These are phyloP conservation scores for Polymixis lichenea DNA, from an alignment of 2,888 invertebrate species.

Conservation along the genomic window DNA sequence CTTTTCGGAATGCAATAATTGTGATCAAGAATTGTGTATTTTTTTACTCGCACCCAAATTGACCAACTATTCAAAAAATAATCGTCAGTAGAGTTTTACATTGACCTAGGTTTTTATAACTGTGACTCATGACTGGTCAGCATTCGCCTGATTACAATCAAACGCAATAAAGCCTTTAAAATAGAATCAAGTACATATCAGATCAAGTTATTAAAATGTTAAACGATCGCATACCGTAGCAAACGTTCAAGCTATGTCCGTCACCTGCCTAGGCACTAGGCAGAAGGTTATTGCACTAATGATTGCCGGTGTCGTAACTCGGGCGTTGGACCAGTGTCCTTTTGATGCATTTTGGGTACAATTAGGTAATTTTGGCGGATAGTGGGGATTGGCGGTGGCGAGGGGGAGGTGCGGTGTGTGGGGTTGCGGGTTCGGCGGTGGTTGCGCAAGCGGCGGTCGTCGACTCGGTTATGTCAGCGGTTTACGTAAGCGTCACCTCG, in stretches of 20 bases:
- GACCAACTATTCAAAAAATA: conserved; percentile 20
- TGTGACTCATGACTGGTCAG: conserved; percentile 44
- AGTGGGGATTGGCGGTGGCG: conserved; percentile 79
- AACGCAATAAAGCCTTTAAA: conserved; percentile 56
- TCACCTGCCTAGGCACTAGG: conserved; percentile 79
- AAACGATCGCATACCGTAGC: conserved; percentile 73
- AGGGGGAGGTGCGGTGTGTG: conserved; percentile 81
- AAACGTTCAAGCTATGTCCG: conserved; percentile 74
- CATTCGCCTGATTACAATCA: conserved; percentile 38
- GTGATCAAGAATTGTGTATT: conserved; percentile 20
- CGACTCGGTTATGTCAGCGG: conserved; percentile 90
- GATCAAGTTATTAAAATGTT: conserved; percentile 79
- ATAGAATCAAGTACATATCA: conserved; percentile 60
- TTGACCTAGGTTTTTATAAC: conserved; percentile 65
- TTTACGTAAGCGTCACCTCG: conserved; percentile 90
- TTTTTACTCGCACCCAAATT: conserved; percentile 21
- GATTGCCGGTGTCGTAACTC: conserved; percentile 84
- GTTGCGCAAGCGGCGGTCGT: conserved; percentile 90
- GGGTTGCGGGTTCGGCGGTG: conserved; percentile 87
- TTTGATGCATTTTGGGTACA: conserved; percentile 88
- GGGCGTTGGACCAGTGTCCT: conserved; percentile 85
- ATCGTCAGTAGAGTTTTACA: conserved; percentile 43
- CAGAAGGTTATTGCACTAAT: conserved; percentile 87
- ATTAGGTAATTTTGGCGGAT: conserved; percentile 85
- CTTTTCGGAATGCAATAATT: conserved; percentile 32